phyloP scores from a whole-genome alignment of 2,888 invertebrate species.

The Hypercompe scribonia region DNA sequence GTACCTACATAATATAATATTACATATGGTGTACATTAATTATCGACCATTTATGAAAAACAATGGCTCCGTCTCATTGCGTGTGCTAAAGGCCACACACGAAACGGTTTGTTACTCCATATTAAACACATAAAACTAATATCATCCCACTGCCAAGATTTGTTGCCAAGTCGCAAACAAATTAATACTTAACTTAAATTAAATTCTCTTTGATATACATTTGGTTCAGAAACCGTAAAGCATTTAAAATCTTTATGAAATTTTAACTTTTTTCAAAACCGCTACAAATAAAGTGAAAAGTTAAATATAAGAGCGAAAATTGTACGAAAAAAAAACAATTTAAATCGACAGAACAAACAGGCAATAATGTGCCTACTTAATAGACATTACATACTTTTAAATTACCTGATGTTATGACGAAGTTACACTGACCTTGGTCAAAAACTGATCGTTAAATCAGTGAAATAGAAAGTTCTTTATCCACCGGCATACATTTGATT shows the following conservation, averaged over 20 bases:
- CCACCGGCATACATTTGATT: too few relatives aligned
- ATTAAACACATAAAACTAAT: neutral
- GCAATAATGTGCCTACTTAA: too few relatives aligned
- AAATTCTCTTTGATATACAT: neutral
- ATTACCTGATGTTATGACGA: too few relatives aligned
- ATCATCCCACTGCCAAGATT: neutral
- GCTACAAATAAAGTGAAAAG: too few relatives aligned
- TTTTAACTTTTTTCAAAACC: too few relatives aligned
- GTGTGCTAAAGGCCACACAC: constrained; percentile 5
- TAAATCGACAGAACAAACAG: too few relatives aligned
- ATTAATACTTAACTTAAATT: neutral
- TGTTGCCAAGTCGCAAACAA: neutral
- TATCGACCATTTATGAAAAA: constrained; percentile 9
- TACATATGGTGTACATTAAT: constrained; percentile 3
- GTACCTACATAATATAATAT: neutral
- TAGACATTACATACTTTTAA: too few relatives aligned
- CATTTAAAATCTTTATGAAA: neutral
- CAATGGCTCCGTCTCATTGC: neutral
- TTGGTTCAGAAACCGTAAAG: neutral
- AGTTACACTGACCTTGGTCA: too few relatives aligned
- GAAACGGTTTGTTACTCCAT: neutral
- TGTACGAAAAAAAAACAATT: too few relatives aligned
- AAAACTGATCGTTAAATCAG: too few relatives aligned
- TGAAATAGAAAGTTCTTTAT: too few relatives aligned
- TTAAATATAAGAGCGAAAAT: too few relatives aligned